Conservation (phyloP, 2,113 vertebrate genomes). For the Cricetomys ansorgei region DNA sequence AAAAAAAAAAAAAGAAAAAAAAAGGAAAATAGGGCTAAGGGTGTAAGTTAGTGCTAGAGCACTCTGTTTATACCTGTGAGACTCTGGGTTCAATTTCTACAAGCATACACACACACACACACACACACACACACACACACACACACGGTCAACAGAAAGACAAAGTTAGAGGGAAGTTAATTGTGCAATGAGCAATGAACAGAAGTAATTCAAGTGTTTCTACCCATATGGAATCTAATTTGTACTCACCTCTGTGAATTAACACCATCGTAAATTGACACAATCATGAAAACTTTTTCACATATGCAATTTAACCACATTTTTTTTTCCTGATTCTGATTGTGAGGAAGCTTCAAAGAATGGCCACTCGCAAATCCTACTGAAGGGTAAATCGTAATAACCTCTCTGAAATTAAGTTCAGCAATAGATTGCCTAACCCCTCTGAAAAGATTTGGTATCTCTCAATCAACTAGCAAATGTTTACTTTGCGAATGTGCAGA, state of each 20-base stretch:
- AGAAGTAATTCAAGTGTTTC: background rate
- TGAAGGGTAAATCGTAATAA: background rate
- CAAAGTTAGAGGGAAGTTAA: background rate
- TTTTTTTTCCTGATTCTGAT: background rate
- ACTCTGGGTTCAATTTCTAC: background rate
- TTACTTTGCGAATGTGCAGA: background rate
- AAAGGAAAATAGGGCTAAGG: background rate
- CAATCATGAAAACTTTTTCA: background rate
- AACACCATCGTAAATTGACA: slow-evolving; percentile 19
- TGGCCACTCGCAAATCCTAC: background rate
- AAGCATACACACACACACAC: background rate
- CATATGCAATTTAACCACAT: background rate
- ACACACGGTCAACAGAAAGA: background rate
- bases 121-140: background rate
- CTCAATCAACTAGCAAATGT: background rate
- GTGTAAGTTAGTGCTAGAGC: background rate
- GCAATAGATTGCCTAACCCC: background rate
- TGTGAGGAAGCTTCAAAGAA: background rate
- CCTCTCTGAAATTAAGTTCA: background rate
- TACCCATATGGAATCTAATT: background rate
- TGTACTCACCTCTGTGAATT: no score
- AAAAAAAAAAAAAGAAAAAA: background rate
- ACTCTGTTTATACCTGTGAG: background rate
- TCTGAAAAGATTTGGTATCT: background rate
- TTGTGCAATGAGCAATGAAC: background rate